phyloP scores from a whole-genome alignment of 2,113 vertebrate genomes.

The Equus quagga region DNA sequence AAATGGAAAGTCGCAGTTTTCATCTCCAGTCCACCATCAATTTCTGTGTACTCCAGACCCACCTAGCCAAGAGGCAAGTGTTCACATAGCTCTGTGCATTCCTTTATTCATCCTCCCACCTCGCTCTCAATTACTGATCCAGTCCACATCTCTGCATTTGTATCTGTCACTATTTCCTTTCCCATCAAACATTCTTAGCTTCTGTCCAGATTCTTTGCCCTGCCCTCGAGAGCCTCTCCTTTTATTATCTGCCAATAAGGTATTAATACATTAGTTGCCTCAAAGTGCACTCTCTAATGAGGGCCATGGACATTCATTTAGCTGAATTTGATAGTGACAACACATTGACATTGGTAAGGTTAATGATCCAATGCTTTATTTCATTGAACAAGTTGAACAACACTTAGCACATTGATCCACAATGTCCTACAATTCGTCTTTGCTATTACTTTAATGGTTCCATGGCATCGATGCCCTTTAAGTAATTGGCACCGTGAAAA shows the following conservation, averaged over 20 bases:
- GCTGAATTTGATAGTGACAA: conserved; percentile 86
- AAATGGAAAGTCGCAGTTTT: not conserved
- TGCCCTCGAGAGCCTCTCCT: conserved; percentile 36
- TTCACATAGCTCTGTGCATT: not conserved
- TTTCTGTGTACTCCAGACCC: not conserved
- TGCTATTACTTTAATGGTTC: conserved; percentile 83
- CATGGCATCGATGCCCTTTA: conserved; percentile 87
- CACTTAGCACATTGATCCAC: conserved; percentile 87
- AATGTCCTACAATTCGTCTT: conserved; percentile 83
- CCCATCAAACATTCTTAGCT: not conserved
- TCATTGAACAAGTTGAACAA: conserved; percentile 86
- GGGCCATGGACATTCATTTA: conserved; percentile 86
- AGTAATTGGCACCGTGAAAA: conserved; percentile 86
- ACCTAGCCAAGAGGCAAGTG: not conserved
- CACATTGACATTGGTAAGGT: conserved; percentile 89
- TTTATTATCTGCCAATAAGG: conserved; percentile 75
- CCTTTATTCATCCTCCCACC: not conserved
- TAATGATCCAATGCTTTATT: conserved; percentile 89
- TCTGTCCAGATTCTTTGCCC: conserved; percentile 24
- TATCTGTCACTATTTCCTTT: not conserved
- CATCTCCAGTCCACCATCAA: not conserved
- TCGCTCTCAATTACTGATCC: not conserved
- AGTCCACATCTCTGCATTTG: not conserved
- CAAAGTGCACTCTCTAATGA: conserved; percentile 78
- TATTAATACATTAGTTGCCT: conserved; percentile 73